Conservation (phyloP, 2,113 vertebrate species). For the Gallinago jamesoni region DNA sequence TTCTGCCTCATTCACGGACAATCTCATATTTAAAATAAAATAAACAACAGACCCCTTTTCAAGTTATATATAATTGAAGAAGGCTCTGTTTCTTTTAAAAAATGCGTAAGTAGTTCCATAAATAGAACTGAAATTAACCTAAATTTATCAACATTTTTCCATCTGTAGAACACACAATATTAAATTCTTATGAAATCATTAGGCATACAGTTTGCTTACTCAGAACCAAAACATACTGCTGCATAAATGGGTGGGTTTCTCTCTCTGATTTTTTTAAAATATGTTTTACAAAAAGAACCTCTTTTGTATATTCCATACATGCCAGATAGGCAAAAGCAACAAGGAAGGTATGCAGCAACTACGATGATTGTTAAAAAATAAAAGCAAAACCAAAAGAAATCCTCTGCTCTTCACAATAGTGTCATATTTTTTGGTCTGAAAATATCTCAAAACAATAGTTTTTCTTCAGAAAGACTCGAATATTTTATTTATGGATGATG, state of each 20-base stretch:
- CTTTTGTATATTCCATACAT: background rate
- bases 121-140: slow-evolving; percentile 66
- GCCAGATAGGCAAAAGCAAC: background rate
- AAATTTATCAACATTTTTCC: slow-evolving; percentile 62
- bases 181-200: slow-evolving; percentile 70
- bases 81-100: slow-evolving; percentile 61
- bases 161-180: slow-evolving; percentile 64
- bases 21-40: slow-evolving; percentile 65
- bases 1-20: slow-evolving; percentile 27
- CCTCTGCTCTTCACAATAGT: background rate
- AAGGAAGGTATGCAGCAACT: slow-evolving; percentile 8
- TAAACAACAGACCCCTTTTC: slow-evolving; percentile 48
- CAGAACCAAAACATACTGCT: slow-evolving; percentile 42
- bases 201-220: slow-evolving; percentile 44
- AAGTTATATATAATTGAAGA: slow-evolving; percentile 63
- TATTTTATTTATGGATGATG: slow-evolving; percentile 65
- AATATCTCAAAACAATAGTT: slow-evolving; percentile 49
- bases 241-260: background rate
- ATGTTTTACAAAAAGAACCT: background rate
- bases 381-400: slow-evolving; percentile 5
- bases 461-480: slow-evolving; percentile 44
- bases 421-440: background rate
- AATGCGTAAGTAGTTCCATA: slow-evolving; percentile 61
- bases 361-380: background rate
- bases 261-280: background rate